A percentile compares a stretch with the other conserved stretches of the same genome.
Evolutionary conservation across 2,797 vertebrate species (phyloP).

Genomic region (Graptemys geographica): DNA sequence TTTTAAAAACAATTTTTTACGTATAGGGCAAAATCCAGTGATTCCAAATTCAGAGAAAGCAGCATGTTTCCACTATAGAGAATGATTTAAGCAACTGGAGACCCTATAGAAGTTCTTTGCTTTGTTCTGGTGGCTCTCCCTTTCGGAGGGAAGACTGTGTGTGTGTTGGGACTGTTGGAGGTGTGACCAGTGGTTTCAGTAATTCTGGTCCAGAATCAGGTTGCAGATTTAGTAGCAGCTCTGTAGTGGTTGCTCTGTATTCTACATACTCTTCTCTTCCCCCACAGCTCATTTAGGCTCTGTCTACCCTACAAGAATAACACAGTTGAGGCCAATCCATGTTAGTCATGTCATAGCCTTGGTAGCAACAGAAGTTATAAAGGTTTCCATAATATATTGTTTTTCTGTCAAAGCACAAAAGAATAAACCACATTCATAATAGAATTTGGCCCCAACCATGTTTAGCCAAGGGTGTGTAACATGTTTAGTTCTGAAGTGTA

Average conservation of each 20-base stretch:
- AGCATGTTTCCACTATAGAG: background rate
- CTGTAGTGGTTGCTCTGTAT: rapidly evolving
- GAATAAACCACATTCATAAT: rapidly evolving
- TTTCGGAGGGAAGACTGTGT: background rate
- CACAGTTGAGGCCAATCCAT: rapidly evolving
- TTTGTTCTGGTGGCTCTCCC: background rate
- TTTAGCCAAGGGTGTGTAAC: too few relatives aligned
- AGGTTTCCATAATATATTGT: rapidly evolving
- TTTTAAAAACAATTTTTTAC: background rate
- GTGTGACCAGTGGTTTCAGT: background rate
- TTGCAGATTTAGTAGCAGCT: rapidly evolving
- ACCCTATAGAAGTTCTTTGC: background rate
- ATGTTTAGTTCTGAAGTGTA: background rate
- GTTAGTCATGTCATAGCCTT: background rate
- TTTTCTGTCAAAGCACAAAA: background rate
- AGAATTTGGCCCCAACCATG: background rate
- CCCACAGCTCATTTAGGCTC: background rate
- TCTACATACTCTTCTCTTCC: background rate
- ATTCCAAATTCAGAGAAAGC: background rate
- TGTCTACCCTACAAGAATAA: background rate
- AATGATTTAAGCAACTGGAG: background rate
- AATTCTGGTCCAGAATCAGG: background rate
- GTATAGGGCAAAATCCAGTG: background rate
- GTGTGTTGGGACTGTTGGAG: background rate
- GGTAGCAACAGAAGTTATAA: background rate